Evolutionary conservation across 2,888 invertebrate species (phyloP).

Genomic region (Cheilosia soror): DNA sequence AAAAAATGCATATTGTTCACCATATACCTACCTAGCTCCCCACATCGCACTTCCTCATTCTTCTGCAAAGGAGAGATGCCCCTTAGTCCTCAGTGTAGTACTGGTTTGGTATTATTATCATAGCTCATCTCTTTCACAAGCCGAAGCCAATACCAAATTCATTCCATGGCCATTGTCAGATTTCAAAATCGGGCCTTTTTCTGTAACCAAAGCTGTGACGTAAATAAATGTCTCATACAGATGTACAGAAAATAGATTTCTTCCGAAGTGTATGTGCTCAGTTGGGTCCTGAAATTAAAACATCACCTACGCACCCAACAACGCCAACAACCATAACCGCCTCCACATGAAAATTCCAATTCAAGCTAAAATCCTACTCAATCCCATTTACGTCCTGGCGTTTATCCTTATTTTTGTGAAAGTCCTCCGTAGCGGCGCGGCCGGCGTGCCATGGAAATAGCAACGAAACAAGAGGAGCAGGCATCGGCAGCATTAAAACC

Average conservation of each 20-base stretch:
- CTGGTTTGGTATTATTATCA: background rate
- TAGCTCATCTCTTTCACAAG: slow-evolving; percentile 15
- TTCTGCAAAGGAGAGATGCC: too few relatives aligned
- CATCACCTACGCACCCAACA: slow-evolving; percentile 32
- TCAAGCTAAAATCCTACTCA: slow-evolving; percentile 35
- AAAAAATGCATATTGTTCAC: too few relatives aligned
- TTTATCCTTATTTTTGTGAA: slow-evolving; percentile 42
- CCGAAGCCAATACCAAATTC: slow-evolving; percentile 1
- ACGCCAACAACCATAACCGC: background rate
- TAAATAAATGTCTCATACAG: slow-evolving; percentile 2
- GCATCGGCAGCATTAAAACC: background rate
- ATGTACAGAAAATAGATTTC: background rate
- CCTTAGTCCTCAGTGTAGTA: too few relatives aligned
- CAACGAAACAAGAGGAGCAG: slow-evolving; percentile 8
- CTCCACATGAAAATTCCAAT: slow-evolving; percentile 29
- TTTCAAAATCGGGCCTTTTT: slow-evolving; percentile 46
- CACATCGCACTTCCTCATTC: too few relatives aligned
- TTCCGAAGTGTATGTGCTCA: slow-evolving; percentile 1
- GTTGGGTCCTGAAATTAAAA: slow-evolving; percentile 38
- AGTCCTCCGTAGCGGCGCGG: background rate
- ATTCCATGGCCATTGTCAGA: slow-evolving; percentile 40
- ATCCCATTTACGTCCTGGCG: slow-evolving; percentile 32
- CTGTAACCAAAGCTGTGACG: background rate
- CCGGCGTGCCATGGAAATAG: slow-evolving; percentile 30
- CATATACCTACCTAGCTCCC: too few relatives aligned